Conservation (phyloP, 1,140 invertebrate genomes). For the Ceratosolen fusciceps region DNA sequence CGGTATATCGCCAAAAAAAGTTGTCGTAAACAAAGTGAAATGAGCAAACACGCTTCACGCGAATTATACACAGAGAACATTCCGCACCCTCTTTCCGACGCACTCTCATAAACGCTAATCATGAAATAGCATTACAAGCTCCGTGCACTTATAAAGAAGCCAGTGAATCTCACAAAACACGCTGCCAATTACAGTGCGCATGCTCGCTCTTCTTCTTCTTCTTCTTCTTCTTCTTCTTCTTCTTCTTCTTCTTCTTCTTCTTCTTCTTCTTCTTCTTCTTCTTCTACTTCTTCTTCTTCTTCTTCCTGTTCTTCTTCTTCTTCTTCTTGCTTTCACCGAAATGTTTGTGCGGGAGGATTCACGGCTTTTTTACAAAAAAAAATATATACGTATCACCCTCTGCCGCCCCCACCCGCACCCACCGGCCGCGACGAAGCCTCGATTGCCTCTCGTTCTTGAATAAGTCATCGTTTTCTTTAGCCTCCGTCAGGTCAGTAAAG, state of each 20-base stretch:
- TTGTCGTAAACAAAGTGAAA: constrained; percentile 34
- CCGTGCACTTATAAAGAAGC: constrained; percentile 57
- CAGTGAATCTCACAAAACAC: constrained; percentile 58
- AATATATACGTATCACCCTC: not conserved
- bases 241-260: too few species aligned
- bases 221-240: too few species aligned
- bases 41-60: not conserved
- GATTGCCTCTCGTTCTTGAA: not conserved
- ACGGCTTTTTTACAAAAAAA: not conserved
- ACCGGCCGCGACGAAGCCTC: not conserved
- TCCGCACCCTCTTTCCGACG: not conserved
- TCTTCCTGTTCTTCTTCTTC: not conserved
- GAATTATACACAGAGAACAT: not conserved
- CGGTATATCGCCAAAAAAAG: constrained; percentile 31
- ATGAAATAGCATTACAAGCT: constrained; percentile 60
- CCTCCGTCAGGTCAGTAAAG: too few species aligned
- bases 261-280: too few species aligned
- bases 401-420: not conserved
- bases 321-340: not conserved
- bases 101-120: constrained; percentile 54
- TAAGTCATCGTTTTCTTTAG: too few species aligned
- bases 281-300: too few species aligned
- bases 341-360: not conserved
- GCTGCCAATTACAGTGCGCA: constrained; percentile 17
- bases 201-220: not conserved